Evolutionary conservation across 2,113 vertebrate genomes (phyloP), one percentile per base, ranked within the genome.

Genomic region (Saccopteryx leptura): DNA sequence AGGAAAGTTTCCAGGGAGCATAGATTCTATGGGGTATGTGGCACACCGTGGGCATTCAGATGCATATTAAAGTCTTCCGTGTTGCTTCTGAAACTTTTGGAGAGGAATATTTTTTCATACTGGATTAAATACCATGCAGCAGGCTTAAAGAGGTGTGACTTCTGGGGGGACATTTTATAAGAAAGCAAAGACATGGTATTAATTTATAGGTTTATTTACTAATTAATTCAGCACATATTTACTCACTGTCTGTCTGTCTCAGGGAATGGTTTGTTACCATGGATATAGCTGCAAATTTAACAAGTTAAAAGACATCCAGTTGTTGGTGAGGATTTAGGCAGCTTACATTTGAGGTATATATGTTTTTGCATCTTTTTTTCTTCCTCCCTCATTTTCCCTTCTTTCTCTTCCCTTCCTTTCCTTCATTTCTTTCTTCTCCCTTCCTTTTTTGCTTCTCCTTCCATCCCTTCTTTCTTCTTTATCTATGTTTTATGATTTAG

Each of bases 141-240:
- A 87, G 63, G 11, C 54, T 58, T 39, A 86, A 13, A 12, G 48
- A 84, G 66, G 81, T 86, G 65, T 86, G 60, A 78, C 21, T 89
- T 90, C 39, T 83, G 75, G 26, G 33, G 33, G 52, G 56, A 86
- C 58, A 86, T 88, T 92, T 94, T 69, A 52, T 69, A 50, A 58
- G 23, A 23, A 88, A 84, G 23, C 39, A 79, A 91, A 94, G 24
- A 54, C 13, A 26, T 54, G 18, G 1, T 56, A 66, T 91, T 93
- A 66, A 91, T 87, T 71, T 21, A 80, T 79, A 31, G 65, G 92
- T 88, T 90, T 48, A 80, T 65, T 92, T 81, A 28, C 72, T 94
- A 76, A 71, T 61, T 72, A 39, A 46, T 19, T 54, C 24, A 61
- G 23, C 28, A 28, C 19, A 7, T 54, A 56, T 54, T 79, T 78